These are phyloP conservation scores for Callosobruchus maculatus DNA, from an alignment of 2,888 invertebrate genomes.

Conservation along the genomic window DNA sequence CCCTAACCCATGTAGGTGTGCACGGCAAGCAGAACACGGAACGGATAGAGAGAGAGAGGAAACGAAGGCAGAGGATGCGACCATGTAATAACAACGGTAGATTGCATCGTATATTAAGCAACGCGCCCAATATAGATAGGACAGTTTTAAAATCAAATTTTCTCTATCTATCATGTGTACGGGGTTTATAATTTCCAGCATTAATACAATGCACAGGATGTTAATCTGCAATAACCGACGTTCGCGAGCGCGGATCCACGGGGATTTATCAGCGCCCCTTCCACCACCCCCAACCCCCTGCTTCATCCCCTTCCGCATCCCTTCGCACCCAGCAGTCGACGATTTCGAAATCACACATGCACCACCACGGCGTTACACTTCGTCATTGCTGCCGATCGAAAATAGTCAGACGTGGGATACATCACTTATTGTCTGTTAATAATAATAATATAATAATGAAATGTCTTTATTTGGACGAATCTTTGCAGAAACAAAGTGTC, in stretches of 20 bases:
- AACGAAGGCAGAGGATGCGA: neutral
- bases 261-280: conserved; percentile 37
- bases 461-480: too few relatives aligned
- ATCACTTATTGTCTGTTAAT: too few relatives aligned
- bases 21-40: conserved; percentile 15
- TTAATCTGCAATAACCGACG: conserved; percentile 51
- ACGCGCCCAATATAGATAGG: conserved; percentile 48
- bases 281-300: neutral
- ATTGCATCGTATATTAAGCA: conserved; percentile 52
- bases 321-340: conserved; percentile 8
- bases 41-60: conserved; percentile 9
- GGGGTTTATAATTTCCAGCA: conserved; percentile 49
- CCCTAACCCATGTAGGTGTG: conserved; percentile 13
- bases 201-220: conserved; percentile 51
- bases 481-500: too few relatives aligned
- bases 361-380: neutral
- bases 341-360: conserved; percentile 22
- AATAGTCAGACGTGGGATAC: neutral
- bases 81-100: conserved; percentile 50
- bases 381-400: neutral
- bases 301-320: neutral
- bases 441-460: too few relatives aligned
- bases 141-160: conserved; percentile 53
- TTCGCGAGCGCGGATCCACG: conserved; percentile 38
- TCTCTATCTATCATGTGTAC: conserved; percentile 50